These are phyloP conservation scores for Drosophila crucigera DNA, from an alignment of 2,888 invertebrate genomes.

Conservation along the genomic window DNA sequence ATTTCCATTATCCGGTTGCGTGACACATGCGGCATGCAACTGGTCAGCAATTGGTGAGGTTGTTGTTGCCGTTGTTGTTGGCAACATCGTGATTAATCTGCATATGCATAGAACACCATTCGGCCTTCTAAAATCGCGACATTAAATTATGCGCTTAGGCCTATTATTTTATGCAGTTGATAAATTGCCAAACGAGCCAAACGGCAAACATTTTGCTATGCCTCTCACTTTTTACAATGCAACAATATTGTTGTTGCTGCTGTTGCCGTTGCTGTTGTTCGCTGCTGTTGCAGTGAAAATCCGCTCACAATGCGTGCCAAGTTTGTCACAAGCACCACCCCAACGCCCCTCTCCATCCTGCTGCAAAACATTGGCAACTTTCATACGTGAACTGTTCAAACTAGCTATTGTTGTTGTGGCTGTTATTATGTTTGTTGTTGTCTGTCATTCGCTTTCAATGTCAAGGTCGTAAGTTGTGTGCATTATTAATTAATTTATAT, in stretches of 20 bases:
- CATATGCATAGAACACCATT: conserved; percentile 48
- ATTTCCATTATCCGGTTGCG: conserved; percentile 59
- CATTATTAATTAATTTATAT: conserved; percentile 67
- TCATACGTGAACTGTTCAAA: conserved; percentile 77
- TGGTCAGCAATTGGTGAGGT: conserved; percentile 22
- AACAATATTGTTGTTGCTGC: conserved; percentile 12
- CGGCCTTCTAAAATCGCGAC: conserved; percentile 68
- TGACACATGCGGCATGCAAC: conserved; percentile 62
- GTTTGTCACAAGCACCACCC: conserved; percentile 37
- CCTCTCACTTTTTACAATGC: conserved; percentile 70
- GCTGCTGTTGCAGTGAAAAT: conserved; percentile 64
- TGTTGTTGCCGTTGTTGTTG: conserved; percentile 32
- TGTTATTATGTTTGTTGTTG: conserved; percentile 17
- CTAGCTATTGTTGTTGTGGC: conserved; percentile 23
- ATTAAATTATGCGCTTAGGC: conserved; percentile 80
- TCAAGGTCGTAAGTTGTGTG: conserved; percentile 66
- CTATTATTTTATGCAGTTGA: conserved; percentile 80
- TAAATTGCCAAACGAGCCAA: conserved; percentile 72
- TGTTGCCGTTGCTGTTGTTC: conserved; percentile 5
- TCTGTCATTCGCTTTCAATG: conserved; percentile 79
- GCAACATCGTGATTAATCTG: conserved; percentile 67
- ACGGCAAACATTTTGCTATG: conserved; percentile 25
- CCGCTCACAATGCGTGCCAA: conserved; percentile 71
- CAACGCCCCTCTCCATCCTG: conserved; percentile 1
- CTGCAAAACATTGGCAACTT: conserved; percentile 62